phyloP scores from a whole-genome alignment of 2,888 invertebrate genomes.

The Ypsolopha scabrella region DNA sequence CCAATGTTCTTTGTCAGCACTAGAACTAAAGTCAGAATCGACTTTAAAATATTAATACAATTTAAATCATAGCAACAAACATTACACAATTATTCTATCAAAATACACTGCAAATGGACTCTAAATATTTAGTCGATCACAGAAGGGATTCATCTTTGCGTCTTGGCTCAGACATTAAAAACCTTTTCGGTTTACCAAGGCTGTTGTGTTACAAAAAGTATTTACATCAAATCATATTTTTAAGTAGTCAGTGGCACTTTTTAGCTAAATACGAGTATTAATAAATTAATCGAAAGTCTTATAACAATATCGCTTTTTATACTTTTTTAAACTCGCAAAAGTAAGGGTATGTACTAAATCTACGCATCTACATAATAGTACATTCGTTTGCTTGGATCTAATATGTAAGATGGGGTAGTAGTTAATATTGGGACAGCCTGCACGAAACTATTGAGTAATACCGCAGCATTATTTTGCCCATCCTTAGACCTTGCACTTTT shows the following conservation, averaged over 20 bases:
- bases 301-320: background rate
- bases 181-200: too few species aligned
- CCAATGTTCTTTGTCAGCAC: too few species aligned
- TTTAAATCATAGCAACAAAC: too few species aligned
- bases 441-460: slow-evolving; percentile 46
- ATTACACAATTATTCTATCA: too few species aligned
- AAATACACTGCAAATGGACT: too few species aligned
- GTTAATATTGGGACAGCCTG: slow-evolving; percentile 48
- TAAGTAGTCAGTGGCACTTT: slow-evolving; percentile 37
- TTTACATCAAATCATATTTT: background rate
- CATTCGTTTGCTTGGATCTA: slow-evolving; percentile 64
- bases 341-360: slow-evolving; percentile 10
- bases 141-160: too few species aligned
- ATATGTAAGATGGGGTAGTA: slow-evolving; percentile 46
- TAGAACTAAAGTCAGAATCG: too few species aligned
- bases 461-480: slow-evolving; percentile 32
- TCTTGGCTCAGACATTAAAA: too few species aligned
- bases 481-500: slow-evolving; percentile 18
- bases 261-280: slow-evolving; percentile 17
- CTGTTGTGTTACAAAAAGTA: too few species aligned
- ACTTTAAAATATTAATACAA: too few species aligned
- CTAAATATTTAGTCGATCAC: too few species aligned
- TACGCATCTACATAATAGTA: slow-evolving; percentile 56
- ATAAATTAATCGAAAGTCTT: background rate
- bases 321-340: too few species aligned